A percentile compares a stretch with the other conserved stretches of the same genome.
These are phyloP conservation scores for Campylomormyrus tamandua DNA, from an alignment of 2,113 vertebrate species.

Conservation along the genomic window DNA sequence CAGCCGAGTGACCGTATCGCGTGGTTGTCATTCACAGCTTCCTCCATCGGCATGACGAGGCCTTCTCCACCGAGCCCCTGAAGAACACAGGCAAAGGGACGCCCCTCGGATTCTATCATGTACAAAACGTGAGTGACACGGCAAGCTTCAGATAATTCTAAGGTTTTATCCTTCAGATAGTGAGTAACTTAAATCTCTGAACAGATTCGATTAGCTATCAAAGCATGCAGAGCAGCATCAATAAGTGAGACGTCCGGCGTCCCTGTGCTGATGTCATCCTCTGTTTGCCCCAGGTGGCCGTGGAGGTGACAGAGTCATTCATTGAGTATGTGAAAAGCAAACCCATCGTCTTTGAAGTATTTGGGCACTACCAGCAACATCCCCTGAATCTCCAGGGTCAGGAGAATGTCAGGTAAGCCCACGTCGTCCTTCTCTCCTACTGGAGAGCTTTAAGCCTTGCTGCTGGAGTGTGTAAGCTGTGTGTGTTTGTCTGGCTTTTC, in stretches of 20 bases:
- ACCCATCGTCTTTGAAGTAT: conserved; percentile 96
- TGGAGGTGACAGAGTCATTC: conserved; percentile 93
- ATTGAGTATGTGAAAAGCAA: conserved; percentile 93
- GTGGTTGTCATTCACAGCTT: conserved; percentile 62
- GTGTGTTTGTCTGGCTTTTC: neutral
- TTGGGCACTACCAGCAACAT: conserved; percentile 95
- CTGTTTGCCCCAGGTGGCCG: conserved; percentile 69
- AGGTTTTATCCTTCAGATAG: neutral
- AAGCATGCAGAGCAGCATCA: neutral
- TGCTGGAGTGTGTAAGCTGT: neutral
- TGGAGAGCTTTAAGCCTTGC: neutral
- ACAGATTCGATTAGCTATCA: neutral
- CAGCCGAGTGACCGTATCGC: neutral
- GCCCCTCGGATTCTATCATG: conserved; percentile 90
- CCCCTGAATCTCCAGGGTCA: conserved; percentile 81
- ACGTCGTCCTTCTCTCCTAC: too few relatives aligned
- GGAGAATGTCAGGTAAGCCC: conserved; percentile 75
- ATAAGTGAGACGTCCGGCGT: neutral
- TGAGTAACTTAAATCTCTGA: neutral
- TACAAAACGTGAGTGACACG: conserved; percentile 81
- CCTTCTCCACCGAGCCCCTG: conserved; percentile 94
- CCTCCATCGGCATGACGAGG: conserved; percentile 94
- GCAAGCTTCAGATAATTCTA: neutral
- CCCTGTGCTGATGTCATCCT: neutral
- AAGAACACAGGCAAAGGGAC: conserved; percentile 89